A percentile compares a stretch with the other conserved stretches of the same genome.
Conservation (phyloP, 1,140 invertebrate genomes). For the Proctacanthus coquilletti region DNA sequence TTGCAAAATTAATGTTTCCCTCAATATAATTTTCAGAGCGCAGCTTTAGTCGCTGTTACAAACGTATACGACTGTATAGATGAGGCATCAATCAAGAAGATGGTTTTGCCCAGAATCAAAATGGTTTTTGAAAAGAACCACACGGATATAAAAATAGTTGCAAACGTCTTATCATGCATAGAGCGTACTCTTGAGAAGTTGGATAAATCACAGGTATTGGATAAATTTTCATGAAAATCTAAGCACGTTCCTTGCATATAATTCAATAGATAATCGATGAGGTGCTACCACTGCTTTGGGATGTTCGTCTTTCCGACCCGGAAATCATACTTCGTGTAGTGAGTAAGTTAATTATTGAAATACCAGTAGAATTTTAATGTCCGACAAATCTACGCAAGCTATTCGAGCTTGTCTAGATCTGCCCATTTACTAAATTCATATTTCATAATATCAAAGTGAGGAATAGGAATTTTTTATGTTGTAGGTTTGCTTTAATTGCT, state of each 20-base stretch:
- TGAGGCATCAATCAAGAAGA: constrained; percentile 62
- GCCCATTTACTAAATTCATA: no score
- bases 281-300: constrained; percentile 78
- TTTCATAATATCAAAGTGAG: no score
- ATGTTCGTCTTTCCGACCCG: constrained; percentile 73
- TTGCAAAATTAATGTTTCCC: no score
- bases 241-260: background rate
- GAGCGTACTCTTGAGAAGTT: constrained; percentile 68
- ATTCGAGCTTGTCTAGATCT: no score
- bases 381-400: no score
- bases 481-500: no score
- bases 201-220: constrained; percentile 60
- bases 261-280: constrained; percentile 62
- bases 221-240: background rate
- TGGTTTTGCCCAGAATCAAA: constrained; percentile 78
- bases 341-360: constrained; percentile 68
- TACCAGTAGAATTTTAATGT: no score
- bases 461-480: no score
- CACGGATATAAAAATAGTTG: constrained; percentile 56
- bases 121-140: constrained; percentile 74
- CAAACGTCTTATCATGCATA: constrained; percentile 58
- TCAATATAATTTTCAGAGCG: no score
- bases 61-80: constrained; percentile 75
- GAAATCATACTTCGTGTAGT: constrained; percentile 62
- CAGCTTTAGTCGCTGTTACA: constrained; percentile 76